Conservation (phyloP, 2,113 vertebrate genomes). For the Rhinoptilus africanus region DNA sequence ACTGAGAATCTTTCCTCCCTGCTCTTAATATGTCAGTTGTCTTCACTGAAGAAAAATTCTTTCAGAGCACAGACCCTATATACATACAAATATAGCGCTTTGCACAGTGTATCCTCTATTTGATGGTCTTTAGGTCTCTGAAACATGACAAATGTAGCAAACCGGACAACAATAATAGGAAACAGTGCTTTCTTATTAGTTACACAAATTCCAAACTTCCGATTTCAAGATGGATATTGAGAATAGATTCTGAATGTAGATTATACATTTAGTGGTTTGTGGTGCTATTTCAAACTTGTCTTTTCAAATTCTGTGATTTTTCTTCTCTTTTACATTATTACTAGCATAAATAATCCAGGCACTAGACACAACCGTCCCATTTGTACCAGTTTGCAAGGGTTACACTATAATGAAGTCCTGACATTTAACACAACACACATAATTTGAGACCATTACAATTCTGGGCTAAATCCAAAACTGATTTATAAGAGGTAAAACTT, state of each 20-base stretch:
- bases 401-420: not conserved
- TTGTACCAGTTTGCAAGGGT: not conserved
- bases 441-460: slow-evolving; percentile 7
- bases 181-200: not conserved
- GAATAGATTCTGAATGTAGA: not conserved
- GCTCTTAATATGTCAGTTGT: not conserved
- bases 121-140: not conserved
- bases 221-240: not conserved
- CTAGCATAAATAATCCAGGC: not conserved
- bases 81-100: not conserved
- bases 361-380: not conserved
- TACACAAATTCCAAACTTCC: not conserved
- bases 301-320: not conserved
- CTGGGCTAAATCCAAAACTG: slow-evolving; percentile 1
- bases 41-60: not conserved
- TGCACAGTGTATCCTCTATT: not conserved
- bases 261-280: not conserved
- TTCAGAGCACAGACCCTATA: not conserved
- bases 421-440: not conserved
- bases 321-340: not conserved
- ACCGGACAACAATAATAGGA: not conserved
- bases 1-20: not conserved
- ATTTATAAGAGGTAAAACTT: not conserved
- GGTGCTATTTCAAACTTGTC: not conserved
- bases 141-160: not conserved